Percentiles rank a stretch among this genome's conserved stretches.
Evolutionary conservation across 2,113 vertebrate species (phyloP).

Genomic region (Hippocampus zosterae): DNA sequence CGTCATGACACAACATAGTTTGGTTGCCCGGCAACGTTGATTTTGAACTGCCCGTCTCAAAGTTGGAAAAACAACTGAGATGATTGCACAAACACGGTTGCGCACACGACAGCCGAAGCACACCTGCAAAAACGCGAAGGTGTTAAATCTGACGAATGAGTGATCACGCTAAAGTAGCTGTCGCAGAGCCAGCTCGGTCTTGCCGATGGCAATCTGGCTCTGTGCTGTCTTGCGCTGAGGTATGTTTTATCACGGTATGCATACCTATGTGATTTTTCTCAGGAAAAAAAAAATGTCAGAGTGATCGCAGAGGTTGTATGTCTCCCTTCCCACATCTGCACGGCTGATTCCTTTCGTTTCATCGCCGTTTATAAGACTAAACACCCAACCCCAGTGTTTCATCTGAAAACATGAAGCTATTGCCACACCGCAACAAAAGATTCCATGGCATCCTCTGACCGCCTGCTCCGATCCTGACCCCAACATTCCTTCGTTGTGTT

Average conservation of each 20-base stretch:
- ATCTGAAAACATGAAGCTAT: conserved; percentile 11
- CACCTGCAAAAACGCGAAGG: neutral
- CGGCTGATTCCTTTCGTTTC: neutral
- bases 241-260: neutral
- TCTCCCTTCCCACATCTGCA: conserved; percentile 1
- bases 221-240: conserved; percentile 5
- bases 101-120: neutral
- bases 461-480: conserved; percentile 44
- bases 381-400: neutral
- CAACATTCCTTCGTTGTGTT: conserved; percentile 50
- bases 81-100: neutral
- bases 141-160: conserved; percentile 14
- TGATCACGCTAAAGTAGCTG: conserved; percentile 8
- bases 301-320: neutral
- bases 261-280: neutral
- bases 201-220: conserved; percentile 4
- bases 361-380: neutral
- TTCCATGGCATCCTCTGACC: conserved; percentile 18
- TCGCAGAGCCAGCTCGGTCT: conserved; percentile 15
- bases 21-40: conserved; percentile 4
- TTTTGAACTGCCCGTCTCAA: neutral
- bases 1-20: neutral
- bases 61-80: neutral
- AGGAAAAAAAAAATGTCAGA: no score
- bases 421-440: conserved; percentile 13